Base-by-base conservation (phyloP, 1,140 invertebrate genomes). In the Daktulosphaira vitifoliae region DNA sequence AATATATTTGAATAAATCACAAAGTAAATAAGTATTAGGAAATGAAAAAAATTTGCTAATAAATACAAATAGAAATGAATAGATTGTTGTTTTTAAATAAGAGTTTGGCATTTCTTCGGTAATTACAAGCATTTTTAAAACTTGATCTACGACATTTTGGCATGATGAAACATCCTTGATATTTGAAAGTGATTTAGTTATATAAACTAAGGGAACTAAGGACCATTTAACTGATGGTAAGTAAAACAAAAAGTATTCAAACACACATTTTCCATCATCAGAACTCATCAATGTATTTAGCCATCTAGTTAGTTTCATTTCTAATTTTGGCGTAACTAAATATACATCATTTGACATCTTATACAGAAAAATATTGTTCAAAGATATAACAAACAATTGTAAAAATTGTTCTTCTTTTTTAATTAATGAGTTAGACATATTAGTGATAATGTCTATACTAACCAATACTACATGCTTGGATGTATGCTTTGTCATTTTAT, bases 391-490 rank as follows among this genome's bases (percentile, higher is more conserved):
- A 59, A 59, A 59, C 44, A 39, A 59, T 7, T 15, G 9, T 46
- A 59, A 20, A 5, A 59, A 13, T 20, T 46, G 22, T 46, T 46
- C 16, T 26, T 59, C 23, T 13, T 18, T 20, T 44, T 44, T 59
- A 15, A 59, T 20, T 15, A 20, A 44, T 29, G 3, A 6, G 13
- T 15, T 26, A 5, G 54, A 11, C 25, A 59, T 26, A 59, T 20
- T 59, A 13, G 39, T 59, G 5, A 59, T 29, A 13, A 59, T 59
- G 7, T 59, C 54, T 46, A 59, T 59, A 59, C 54, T 59, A 25
- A 39, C 25, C 6, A 59, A 46, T 18, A 59, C 39, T 13, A 59
- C 42, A 59, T 59, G 22, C 37, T 59, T 59, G 3, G 54, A 59
- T n/a, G 18, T 44, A 13, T 59, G 54, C 1, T 26, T 29, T n/a